Base-by-base conservation (phyloP, 2,888 invertebrate species). In the Nomada fabriciana region DNA sequence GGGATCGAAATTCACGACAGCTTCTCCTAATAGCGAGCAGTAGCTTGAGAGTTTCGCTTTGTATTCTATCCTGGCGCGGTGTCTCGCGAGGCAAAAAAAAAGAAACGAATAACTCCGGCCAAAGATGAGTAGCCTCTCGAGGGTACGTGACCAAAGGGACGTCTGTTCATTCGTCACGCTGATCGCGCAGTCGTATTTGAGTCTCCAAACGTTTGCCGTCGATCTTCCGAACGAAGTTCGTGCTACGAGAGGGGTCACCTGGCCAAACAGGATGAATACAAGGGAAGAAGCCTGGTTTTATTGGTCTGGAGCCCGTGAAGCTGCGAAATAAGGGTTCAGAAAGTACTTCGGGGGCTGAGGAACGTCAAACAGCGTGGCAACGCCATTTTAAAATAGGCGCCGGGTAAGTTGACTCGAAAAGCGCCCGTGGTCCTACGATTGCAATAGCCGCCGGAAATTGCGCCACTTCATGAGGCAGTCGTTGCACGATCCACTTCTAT, bases 371-470 rank as follows among this genome's bases (percentile, higher is more conserved):
- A 59, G 47, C 69, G 18, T 25, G n/a, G 57, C 25, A 25, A 25
- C 69, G 69, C 2, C 29, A 20, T 71, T 86, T 88, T 85, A 83
- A 88, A 88, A 76, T 82, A 65, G 76, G 74, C 83, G 78, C 53
- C 60, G 50, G 60, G n/a, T 42, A 75, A 57, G 71, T 76, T 63
- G 69, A 74, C 73, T 65, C 65, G 69, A 29, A 61, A 67, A 52
- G 23, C 63, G 43, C 59, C 67, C 47, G 50, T 47, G 42, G 64
- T 64, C 72, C 71, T 36, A 20, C 42, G 74, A 75, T 53, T 20
- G 79, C 79, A 64, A 79, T 83, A 75, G 82, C 78, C 61, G 82
- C 75, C 85, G 88, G 87, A 88, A 87, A 89, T 89, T 89, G 89
- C 87, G 77, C 79, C 80, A 85, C 80, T 89, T 89, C 85, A 88